Evolutionary conservation across 2,888 invertebrate genomes (phyloP).

Genomic region (Campoplex capitator): DNA sequence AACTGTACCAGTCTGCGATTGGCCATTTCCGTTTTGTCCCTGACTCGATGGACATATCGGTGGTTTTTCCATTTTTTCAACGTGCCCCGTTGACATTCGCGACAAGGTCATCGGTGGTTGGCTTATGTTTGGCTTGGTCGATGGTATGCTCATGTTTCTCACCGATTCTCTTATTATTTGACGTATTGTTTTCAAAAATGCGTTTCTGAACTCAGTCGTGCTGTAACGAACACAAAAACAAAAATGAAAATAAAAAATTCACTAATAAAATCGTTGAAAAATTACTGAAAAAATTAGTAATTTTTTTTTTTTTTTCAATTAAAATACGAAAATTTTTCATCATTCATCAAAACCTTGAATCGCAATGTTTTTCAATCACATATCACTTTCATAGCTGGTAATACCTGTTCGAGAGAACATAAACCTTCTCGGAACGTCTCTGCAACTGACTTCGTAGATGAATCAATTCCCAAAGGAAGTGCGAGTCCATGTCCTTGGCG

Average conservation of each 20-base stretch:
- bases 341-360: neutral
- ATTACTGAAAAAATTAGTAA: too few species aligned
- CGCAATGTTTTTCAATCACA: neutral
- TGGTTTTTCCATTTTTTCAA: slow-evolving; percentile 81
- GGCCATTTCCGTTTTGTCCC: slow-evolving; percentile 77
- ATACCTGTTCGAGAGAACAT: slow-evolving; percentile 97
- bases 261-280: neutral
- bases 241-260: neutral
- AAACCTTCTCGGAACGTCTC: slow-evolving; percentile 97
- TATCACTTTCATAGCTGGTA: neutral
- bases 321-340: neutral
- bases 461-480: slow-evolving; percentile 98
- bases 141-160: slow-evolving; percentile 97
- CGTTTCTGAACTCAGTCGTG: slow-evolving; percentile 97
- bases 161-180: slow-evolving; percentile 99
- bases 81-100: slow-evolving; percentile 82
- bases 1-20: slow-evolving; percentile 80
- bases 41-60: slow-evolving; percentile 70
- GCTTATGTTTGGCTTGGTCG: slow-evolving; percentile 86
- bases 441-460: slow-evolving; percentile 97
- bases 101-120: slow-evolving; percentile 81
- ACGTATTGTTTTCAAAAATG: slow-evolving; percentile 98
- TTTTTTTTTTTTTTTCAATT: too few species aligned
- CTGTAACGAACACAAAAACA: slow-evolving; percentile 85
- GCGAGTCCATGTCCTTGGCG: slow-evolving; percentile 97